Conservation (phyloP, 2,888 invertebrate genomes). For the Philonicus albiceps region DNA sequence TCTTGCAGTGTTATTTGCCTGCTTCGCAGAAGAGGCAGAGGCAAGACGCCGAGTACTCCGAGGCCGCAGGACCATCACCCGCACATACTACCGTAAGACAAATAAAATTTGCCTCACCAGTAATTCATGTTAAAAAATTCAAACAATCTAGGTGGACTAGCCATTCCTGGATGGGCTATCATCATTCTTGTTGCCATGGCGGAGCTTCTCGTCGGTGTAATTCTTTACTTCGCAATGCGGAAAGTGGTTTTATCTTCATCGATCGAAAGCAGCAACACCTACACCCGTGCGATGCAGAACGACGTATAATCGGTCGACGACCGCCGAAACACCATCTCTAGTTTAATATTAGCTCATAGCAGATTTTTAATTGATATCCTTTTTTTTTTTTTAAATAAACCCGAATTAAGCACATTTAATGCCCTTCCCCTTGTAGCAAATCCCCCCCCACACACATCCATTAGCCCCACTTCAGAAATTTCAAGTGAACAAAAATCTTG, state of each 20-base stretch:
- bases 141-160: constrained; percentile 68
- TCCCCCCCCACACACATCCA: neutral
- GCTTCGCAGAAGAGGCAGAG: constrained; percentile 75
- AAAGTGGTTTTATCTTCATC: constrained; percentile 69
- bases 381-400: neutral
- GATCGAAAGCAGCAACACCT: constrained; percentile 57
- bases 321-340: neutral
- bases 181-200: constrained; percentile 73
- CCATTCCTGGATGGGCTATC: constrained; percentile 81
- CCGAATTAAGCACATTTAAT: neutral
- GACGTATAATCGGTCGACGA: constrained; percentile 49
- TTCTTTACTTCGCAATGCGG: constrained; percentile 73
- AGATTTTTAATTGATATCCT: neutral
- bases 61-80: constrained; percentile 79
- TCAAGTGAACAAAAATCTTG: neutral
- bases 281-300: constrained; percentile 59
- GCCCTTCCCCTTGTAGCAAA: neutral
- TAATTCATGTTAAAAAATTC: constrained; percentile 23
- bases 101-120: neutral
- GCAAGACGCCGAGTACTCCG: constrained; percentile 80
- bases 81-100: constrained; percentile 79
- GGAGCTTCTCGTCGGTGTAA: constrained; percentile 75
- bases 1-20: constrained; percentile 71
- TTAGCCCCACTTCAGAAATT: neutral
- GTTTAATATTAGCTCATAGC: neutral